Conservation (phyloP, 2,888 invertebrate species). For the Drosophila cognata region DNA sequence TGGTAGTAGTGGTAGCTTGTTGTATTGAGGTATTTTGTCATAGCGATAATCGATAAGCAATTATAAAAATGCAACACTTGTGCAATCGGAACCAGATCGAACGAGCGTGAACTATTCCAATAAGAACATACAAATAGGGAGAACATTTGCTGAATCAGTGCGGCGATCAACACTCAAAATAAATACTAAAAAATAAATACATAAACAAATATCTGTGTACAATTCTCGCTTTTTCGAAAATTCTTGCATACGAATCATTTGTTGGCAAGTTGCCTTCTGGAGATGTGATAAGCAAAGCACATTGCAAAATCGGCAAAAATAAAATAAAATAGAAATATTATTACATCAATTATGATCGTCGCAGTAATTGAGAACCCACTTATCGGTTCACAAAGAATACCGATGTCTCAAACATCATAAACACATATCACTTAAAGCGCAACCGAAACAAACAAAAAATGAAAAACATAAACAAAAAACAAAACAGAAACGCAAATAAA, state of each 20-base stretch:
- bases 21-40: neutral
- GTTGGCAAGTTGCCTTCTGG: neutral
- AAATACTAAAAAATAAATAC: neutral
- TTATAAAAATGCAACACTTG: neutral
- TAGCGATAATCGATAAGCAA: neutral
- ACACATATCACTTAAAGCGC: neutral
- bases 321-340: too few relatives aligned
- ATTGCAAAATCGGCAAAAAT: neutral
- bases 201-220: neutral
- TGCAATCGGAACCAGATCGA: neutral
- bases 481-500: constrained; percentile 49
- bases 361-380: too few relatives aligned
- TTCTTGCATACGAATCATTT: neutral
- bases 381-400: neutral
- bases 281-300: neutral
- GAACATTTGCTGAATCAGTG: neutral
- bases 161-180: neutral
- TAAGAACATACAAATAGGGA: neutral
- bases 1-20: neutral
- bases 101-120: neutral
- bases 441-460: constrained; percentile 22
- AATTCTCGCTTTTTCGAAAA: neutral
- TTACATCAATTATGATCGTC: too few relatives aligned
- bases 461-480: constrained; percentile 26
- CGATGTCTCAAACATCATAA: neutral